Evolutionary conservation across 2,113 vertebrate genomes (phyloP).

Genomic region (Anas platyrhynchos): DNA sequence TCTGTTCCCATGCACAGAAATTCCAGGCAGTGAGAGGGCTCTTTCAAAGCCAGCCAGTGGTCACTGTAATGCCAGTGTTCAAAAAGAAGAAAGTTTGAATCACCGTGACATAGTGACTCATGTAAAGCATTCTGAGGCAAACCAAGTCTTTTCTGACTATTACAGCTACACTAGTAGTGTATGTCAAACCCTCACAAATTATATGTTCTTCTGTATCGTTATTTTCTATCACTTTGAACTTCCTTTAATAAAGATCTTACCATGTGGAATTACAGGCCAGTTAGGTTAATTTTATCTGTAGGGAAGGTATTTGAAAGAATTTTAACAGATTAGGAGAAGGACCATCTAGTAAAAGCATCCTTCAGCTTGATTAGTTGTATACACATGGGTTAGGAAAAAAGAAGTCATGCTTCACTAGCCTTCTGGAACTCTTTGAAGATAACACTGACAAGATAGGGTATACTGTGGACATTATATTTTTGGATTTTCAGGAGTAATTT

Average conservation of each 20-base stretch:
- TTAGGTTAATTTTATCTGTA: constrained; percentile 21
- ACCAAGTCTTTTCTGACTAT: background rate
- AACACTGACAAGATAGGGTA: constrained; percentile 39
- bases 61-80: background rate
- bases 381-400: constrained; percentile 23
- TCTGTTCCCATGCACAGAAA: background rate
- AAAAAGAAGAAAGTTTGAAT: background rate
- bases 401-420: constrained; percentile 48
- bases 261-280: background rate
- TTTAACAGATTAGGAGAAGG: constrained; percentile 41
- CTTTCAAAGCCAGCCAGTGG: background rate
- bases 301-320: constrained; percentile 43
- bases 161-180: background rate
- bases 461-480: constrained; percentile 23
- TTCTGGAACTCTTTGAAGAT: constrained; percentile 71
- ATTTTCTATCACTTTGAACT: constrained; percentile 13
- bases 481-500: constrained; percentile 52
- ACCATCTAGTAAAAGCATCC: constrained; percentile 39
- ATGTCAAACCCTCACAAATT: background rate
- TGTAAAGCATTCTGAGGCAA: background rate
- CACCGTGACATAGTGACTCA: background rate
- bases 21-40: background rate
- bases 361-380: constrained; percentile 50
- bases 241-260: constrained; percentile 27
- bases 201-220: background rate